Evolutionary conservation across 2,113 vertebrate species (phyloP), one percentile per base, ranked within the genome.

Genomic region (Sphyrna mokarran): DNA sequence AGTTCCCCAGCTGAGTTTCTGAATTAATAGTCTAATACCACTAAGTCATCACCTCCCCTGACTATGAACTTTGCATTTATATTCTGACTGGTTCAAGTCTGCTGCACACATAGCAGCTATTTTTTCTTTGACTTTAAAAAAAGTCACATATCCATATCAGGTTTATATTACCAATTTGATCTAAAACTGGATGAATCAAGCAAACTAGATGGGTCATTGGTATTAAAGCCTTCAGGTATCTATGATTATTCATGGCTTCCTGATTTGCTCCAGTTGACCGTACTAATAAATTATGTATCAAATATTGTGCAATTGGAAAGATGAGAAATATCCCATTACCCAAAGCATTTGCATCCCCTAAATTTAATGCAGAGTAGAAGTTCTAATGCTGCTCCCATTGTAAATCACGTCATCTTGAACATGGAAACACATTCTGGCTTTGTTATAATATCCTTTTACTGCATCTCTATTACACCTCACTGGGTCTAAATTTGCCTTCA

Each of bases 361-460:
- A 90, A 54, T 61, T 90, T 23, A 90, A 90, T 90, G 4, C 87
- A 29, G 23, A 22, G 26, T 33, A 90, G 87, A 90, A 90, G 22
- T 61, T 90, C 54, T 26, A 61, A 54, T 90, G 87, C 29, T 83
- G 80, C 37, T 40, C 80, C 80, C 40, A 22, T 14, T 54, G 43
- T 90, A 90, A 90, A 90, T 90, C 87, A 54, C 5, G 58, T 90
- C 48, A 61, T 90, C 61, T 63, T 90, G 16, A 90, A 90, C 58
- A 90, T 90, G 54, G 58, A 90, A 90, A 33, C 29, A 86, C 83
- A 90, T 63, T 90, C 54, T 90, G 54, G 26, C 29, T 90, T 61
- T 90, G 87, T 90, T 90, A 90, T 90, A 90, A 61, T 26, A 90
- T 90, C 87, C 87, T 90, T 61, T 90, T 54, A 90, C 48, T 90